Conservation (phyloP, 1,140 invertebrate genomes). For the Aculops lycopersici region DNA sequence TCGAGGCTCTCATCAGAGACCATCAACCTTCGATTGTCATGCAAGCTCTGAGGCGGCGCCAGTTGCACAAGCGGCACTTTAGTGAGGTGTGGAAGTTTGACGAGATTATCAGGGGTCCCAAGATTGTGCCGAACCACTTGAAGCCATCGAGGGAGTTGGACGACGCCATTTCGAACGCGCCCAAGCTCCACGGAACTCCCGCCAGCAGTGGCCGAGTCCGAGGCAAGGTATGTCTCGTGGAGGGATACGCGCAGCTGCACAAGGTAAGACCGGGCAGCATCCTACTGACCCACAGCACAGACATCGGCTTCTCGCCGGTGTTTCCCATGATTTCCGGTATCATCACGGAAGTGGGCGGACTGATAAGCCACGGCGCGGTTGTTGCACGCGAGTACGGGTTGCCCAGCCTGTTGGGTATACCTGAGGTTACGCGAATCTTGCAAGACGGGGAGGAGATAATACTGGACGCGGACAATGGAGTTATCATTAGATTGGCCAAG, state of each 20-base stretch:
- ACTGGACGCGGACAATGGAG: constrained; percentile 13
- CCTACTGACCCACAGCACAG: constrained; percentile 38
- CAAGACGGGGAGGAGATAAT: constrained; percentile 22
- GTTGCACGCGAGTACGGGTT: constrained; percentile 56
- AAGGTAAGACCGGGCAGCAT: constrained; percentile 27
- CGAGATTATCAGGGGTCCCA: constrained; percentile 23
- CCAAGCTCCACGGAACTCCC: background rate
- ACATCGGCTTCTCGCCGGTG: constrained; percentile 57
- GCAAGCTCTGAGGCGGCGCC: constrained; percentile 28
- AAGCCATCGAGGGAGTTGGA: constrained; percentile 15
- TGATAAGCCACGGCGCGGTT: constrained; percentile 54
- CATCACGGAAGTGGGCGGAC: constrained; percentile 47
- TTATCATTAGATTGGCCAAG: constrained; percentile 10
- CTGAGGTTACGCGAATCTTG: constrained; percentile 29
- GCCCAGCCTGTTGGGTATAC: constrained; percentile 40
- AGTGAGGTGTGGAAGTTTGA: constrained; percentile 27
- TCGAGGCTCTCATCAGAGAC: constrained; percentile 24
- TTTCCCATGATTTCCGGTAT: constrained; percentile 44
- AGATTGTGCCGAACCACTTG: constrained; percentile 8
- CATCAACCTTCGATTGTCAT: constrained; percentile 23
- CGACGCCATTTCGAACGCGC: background rate
- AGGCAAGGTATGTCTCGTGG: constrained; percentile 1
- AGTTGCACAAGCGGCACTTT: constrained; percentile 22
- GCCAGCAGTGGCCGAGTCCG: background rate
- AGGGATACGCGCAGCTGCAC: background rate